Conservation (phyloP, 2,888 invertebrate genomes). For the Pseudanteris insignis region DNA sequence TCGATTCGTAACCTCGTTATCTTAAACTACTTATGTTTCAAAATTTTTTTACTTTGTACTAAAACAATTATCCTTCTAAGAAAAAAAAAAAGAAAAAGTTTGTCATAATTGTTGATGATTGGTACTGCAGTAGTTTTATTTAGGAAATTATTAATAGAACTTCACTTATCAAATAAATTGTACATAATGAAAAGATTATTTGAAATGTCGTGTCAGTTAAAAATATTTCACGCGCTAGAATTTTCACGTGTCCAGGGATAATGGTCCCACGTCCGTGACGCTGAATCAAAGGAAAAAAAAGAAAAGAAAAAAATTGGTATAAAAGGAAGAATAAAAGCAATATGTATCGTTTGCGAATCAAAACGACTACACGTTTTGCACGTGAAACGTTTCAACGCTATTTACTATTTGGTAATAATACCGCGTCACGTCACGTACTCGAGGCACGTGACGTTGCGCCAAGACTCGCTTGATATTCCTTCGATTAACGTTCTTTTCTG, state of each 20-base stretch:
- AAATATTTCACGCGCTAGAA: slow-evolving; percentile 1
- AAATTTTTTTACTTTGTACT: no score
- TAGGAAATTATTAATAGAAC: no score
- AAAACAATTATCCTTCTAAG: no score
- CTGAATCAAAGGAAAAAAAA: slow-evolving; percentile 5
- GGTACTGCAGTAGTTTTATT: no score
- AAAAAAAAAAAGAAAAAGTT: neutral
- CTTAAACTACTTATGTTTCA: no score
- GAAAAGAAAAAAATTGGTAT: slow-evolving; percentile 9
- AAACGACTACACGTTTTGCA: slow-evolving; percentile 42
- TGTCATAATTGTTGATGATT: neutral
- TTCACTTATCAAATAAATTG: no score
- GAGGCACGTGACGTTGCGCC: slow-evolving; percentile 45
- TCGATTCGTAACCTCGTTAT: no score
- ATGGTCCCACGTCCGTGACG: slow-evolving; percentile 26
- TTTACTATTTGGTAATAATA: slow-evolving; percentile 46
- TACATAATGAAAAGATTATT: no score
- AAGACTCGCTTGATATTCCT: slow-evolving; percentile 36
- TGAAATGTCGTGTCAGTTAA: no score
- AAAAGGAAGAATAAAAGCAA: neutral
- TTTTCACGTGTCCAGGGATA: slow-evolving; percentile 25
- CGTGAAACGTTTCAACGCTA: slow-evolving; percentile 43
- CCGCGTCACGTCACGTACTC: slow-evolving; percentile 44
- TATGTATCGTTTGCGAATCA: slow-evolving; percentile 37
- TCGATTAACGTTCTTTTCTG: slow-evolving; percentile 37